A percentile compares a stretch with the other conserved stretches of the same genome.
phyloP scores from a whole-genome alignment of 35 echinoderm and acorn worm species.

The Patiria miniata region DNA sequence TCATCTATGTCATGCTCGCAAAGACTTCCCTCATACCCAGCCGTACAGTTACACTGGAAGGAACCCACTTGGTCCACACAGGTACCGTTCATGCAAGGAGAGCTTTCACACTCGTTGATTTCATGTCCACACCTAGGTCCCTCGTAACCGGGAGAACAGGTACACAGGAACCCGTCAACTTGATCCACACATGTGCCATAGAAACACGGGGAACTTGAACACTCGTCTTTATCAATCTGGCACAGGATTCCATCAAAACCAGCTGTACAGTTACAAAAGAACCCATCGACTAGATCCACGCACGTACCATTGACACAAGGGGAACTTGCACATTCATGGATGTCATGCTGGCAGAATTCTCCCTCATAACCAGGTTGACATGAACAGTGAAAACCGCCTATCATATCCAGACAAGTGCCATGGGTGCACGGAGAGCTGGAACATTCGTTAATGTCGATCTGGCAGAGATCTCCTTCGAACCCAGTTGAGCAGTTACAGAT shows the following conservation, averaged over 20 bases:
- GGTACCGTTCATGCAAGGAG: constrained; percentile 58
- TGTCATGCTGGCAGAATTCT: constrained; percentile 43
- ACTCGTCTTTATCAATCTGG: constrained; percentile 32
- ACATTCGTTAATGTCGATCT: constrained; percentile 78
- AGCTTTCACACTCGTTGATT: constrained; percentile 56
- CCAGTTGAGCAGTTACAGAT: constrained; percentile 71
- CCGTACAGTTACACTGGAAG: constrained; percentile 35
- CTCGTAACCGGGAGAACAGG: constrained; percentile 38
- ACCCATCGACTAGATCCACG: constrained; percentile 33
- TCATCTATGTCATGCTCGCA: constrained; percentile 78
- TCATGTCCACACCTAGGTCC: constrained; percentile 38
- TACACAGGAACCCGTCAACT: constrained; percentile 35
- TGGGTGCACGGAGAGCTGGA: constrained; percentile 59
- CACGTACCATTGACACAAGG: constrained; percentile 72
- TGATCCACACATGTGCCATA: constrained; percentile 21
- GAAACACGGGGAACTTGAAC: constrained; percentile 37
- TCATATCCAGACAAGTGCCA: constrained; percentile 53
- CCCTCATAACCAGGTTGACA: constrained; percentile 45
- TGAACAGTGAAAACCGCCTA: constrained; percentile 20
- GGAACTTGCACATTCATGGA: constrained; percentile 56
- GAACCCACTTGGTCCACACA: constrained; percentile 47
- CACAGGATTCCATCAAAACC: constrained; percentile 45
- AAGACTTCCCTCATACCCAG: constrained; percentile 25
- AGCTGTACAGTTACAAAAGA: constrained; percentile 41
- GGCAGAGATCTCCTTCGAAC: constrained; percentile 58